Evolutionary conservation across 1,140 invertebrate species (phyloP).

Genomic region (Papilio dardanus): DNA sequence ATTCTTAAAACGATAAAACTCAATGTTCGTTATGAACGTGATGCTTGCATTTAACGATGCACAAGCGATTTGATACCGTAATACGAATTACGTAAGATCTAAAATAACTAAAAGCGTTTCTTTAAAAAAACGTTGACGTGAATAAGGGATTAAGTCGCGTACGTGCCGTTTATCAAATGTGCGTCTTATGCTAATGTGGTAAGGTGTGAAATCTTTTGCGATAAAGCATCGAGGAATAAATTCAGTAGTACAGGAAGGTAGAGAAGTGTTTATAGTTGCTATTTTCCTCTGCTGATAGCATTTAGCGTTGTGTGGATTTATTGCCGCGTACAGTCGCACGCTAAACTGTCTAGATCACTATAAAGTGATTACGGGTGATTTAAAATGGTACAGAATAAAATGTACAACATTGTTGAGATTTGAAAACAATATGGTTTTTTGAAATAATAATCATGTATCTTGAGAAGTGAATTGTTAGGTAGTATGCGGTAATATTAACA

Average conservation of each 20-base stretch:
- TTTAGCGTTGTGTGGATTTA: conserved; percentile 52
- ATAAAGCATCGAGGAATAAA: conserved; percentile 36
- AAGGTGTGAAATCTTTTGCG: conserved; percentile 36
- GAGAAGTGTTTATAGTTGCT: conserved; percentile 59
- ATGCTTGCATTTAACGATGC: conserved; percentile 47
- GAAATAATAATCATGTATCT: background rate
- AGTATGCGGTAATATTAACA: too few species aligned
- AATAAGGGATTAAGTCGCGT: conserved; percentile 24
- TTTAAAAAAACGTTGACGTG: conserved; percentile 7
- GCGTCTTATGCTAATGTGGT: background rate
- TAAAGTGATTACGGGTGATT: conserved; percentile 33
- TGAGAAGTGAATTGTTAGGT: background rate
- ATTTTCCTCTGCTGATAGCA: conserved; percentile 56
- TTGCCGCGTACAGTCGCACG: conserved; percentile 52
- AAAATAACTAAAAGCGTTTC: conserved; percentile 38
- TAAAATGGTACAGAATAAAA: conserved; percentile 28
- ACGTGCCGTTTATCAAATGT: conserved; percentile 26
- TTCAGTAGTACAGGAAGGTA: conserved; percentile 52
- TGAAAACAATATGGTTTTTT: conserved; percentile 7
- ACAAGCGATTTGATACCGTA: conserved; percentile 48
- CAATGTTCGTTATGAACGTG: conserved; percentile 56
- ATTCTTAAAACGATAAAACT: conserved; percentile 70
- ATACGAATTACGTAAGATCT: conserved; percentile 35
- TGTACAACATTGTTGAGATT: conserved; percentile 10
- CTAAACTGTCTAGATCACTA: conserved; percentile 57